Evolutionary conservation across 1,140 invertebrate genomes (phyloP).

Genomic region (Bombus impatiens): DNA sequence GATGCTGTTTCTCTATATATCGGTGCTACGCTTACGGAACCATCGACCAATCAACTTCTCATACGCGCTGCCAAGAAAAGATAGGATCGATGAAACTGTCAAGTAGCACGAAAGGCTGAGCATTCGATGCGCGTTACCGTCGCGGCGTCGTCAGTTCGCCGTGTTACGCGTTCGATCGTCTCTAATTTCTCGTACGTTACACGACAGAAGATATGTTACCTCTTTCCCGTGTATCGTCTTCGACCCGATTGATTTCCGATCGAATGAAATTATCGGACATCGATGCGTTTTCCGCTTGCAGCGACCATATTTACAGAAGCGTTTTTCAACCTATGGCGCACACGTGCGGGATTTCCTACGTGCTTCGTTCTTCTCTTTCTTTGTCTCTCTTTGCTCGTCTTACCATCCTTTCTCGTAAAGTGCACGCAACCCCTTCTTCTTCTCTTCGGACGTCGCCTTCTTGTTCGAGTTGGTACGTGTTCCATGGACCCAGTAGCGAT

Average conservation of each 20-base stretch:
- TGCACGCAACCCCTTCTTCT: conserved; percentile 52
- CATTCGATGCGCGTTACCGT: background rate
- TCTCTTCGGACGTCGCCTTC: conserved; percentile 25
- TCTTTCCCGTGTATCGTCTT: background rate
- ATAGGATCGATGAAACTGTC: conserved; percentile 21
- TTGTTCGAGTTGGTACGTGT: conserved; percentile 71
- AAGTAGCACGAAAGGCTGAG: background rate
- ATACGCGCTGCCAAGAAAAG: background rate
- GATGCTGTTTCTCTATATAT: background rate
- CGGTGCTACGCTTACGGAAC: background rate
- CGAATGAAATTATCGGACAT: background rate
- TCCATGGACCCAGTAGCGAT: conserved; percentile 77
- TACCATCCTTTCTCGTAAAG: conserved; percentile 37
- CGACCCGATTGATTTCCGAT: background rate
- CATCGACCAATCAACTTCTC: background rate
- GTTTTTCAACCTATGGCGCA: conserved; percentile 28
- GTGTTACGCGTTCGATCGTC: background rate
- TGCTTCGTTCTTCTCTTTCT: background rate
- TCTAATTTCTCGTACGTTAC: background rate
- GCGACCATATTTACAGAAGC: background rate
- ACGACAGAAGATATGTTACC: background rate
- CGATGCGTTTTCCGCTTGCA: background rate
- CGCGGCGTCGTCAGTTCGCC: background rate
- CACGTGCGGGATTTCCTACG: conserved; percentile 38
- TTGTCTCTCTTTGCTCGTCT: background rate